Base-by-base conservation (phyloP, 2,797 vertebrate species). In the Nannoperca obscura region DNA sequence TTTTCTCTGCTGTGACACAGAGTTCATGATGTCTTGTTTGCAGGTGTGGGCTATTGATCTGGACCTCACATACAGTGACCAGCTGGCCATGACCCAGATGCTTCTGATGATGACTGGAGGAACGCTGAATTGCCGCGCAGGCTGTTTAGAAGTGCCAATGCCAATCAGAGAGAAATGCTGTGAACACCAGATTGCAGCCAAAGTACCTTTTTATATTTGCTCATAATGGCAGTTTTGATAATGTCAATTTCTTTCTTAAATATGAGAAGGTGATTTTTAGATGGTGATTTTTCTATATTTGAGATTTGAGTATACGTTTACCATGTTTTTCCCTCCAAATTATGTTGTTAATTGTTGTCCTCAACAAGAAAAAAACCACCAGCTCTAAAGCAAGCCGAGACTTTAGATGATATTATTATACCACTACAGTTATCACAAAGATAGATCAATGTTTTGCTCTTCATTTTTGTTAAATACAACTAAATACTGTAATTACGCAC, bases 401-500 rank as follows among this genome's bases (percentile, higher is more conserved):
- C 71, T 80, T 83, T 70, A 75, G 70, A 83, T 62, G 69, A 87
- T 81, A 91, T 88, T 90, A 87, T 86, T 81, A 67, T 60, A 78
- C 72, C 62, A 69, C 70, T 55, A 52, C 54, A 82, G 71, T 88
- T 89, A 92, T 92, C 86, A 87, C 82, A 85, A 93, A 92, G 90
- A 95, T 90, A 86, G 83, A 94, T 94, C 92, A 87, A 79, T 71
- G 78, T 90, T 92, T 92, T 88, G 84, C 86, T 92, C 91, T 91
- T 93, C 84, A 94, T 95, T 94, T 95, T 94, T 86, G 93, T 96
- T 96, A 94, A 96, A 97, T 95, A 96, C 96, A 95, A 97, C 96
- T 96, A 97, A 95, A 97, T 97, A 90, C 96, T 99, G 97, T 99
- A 99, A 99, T 99, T 99, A 99, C 95, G 97, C 95, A 95, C 94